These are phyloP conservation scores for Hypomecis atomaria DNA, from an alignment of 2,888 invertebrate genomes.

Conservation along the genomic window DNA sequence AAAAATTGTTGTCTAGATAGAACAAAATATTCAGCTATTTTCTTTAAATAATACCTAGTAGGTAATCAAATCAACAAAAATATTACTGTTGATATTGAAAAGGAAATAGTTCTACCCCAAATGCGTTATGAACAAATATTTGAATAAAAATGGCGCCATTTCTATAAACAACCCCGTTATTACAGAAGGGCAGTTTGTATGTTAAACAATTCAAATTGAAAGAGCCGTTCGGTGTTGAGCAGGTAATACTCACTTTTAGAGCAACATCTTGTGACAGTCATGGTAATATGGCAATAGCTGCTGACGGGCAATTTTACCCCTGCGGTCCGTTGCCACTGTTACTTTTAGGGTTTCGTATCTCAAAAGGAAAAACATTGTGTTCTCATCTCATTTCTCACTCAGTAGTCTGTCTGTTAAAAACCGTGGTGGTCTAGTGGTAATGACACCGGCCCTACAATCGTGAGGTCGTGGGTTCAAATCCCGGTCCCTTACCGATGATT, in stretches of 20 bases:
- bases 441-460: too few relatives aligned
- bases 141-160: slow-evolving; percentile 38
- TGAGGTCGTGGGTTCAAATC: too few relatives aligned
- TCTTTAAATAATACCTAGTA: slow-evolving; percentile 9
- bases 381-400: too few relatives aligned
- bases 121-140: slow-evolving; percentile 16
- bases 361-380: too few relatives aligned
- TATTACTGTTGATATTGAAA: slow-evolving; percentile 18
- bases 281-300: slow-evolving; percentile 94
- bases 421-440: too few relatives aligned
- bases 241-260: slow-evolving; percentile 79
- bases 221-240: slow-evolving; percentile 42
- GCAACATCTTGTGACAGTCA: slow-evolving; percentile 93
- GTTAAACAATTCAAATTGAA: slow-evolving; percentile 45
- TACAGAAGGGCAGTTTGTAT: slow-evolving; percentile 39
- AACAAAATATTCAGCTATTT: background rate
- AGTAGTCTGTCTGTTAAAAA: too few relatives aligned
- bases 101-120: slow-evolving; percentile 10
- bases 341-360: too few relatives aligned
- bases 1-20: too few relatives aligned
- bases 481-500: too few relatives aligned
- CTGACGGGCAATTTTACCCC: slow-evolving; percentile 91
- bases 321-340: slow-evolving; percentile 92
- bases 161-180: slow-evolving; percentile 42
- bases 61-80: slow-evolving; percentile 11